Percentiles rank a stretch among this genome's conserved stretches.
Evolutionary conservation across 2,888 invertebrate genomes (phyloP).

Genomic region (Drosophila anomalata): DNA sequence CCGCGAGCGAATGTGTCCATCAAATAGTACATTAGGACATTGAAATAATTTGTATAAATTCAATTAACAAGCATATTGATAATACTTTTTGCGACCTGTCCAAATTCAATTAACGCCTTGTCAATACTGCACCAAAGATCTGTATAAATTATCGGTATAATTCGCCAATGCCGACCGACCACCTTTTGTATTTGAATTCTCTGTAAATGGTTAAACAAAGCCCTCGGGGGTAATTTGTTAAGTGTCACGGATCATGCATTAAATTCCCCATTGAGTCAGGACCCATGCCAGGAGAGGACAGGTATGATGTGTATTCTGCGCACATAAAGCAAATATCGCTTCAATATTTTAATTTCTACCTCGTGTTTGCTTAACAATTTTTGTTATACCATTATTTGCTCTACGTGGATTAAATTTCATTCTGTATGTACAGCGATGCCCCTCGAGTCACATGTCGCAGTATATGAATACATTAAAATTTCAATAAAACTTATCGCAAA

Average conservation of each 20-base stretch:
- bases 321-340: constrained; percentile 41
- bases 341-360: constrained; percentile 29
- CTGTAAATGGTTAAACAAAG: constrained; percentile 15
- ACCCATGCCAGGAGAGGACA: background rate
- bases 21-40: background rate
- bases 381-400: constrained; percentile 35
- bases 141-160: constrained; percentile 11
- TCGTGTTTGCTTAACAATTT: constrained; percentile 30
- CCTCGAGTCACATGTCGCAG: constrained; percentile 28
- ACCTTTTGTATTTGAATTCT: background rate
- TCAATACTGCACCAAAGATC: background rate
- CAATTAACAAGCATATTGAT: background rate
- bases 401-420: constrained; percentile 47
- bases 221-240: constrained; percentile 9
- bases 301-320: constrained; percentile 14
- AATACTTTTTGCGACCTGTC: background rate
- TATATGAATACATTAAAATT: constrained; percentile 47
- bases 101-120: constrained; percentile 3
- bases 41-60: background rate
- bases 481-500: constrained; percentile 43
- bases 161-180: background rate
- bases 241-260: background rate
- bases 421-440: constrained; percentile 18
- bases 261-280: background rate
- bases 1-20: background rate